Percentiles rank a stretch among this genome's conserved stretches.
Conservation (phyloP, 1,140 invertebrate species). For the Argopecten irradians region DNA sequence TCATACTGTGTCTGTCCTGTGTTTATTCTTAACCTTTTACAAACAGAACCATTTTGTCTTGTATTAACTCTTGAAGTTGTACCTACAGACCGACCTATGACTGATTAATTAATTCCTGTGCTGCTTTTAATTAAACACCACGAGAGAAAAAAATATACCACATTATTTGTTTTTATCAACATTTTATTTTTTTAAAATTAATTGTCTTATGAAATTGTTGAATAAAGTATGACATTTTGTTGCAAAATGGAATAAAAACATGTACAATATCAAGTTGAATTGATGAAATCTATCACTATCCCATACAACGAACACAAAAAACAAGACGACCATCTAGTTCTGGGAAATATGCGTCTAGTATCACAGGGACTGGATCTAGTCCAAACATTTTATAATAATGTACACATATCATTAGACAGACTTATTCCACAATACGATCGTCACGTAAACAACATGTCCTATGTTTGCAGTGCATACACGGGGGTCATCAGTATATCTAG, state of each 20-base stretch:
- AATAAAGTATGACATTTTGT: constrained; percentile 19
- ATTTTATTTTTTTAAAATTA: background rate
- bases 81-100: too few species aligned
- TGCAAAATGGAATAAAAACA: background rate
- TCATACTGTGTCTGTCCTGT: too few species aligned
- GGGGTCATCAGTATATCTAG: background rate
- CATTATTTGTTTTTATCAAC: too few species aligned
- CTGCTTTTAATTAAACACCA: too few species aligned
- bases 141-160: too few species aligned
- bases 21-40: too few species aligned
- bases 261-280: constrained; percentile 9
- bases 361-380: background rate
- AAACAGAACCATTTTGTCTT: too few species aligned
- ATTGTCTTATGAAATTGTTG: constrained; percentile 5
- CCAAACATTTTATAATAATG: background rate
- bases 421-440: background rate
- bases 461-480: background rate
- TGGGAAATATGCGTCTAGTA: background rate
- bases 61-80: too few species aligned
- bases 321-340: background rate
- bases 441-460: background rate
- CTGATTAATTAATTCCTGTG: too few species aligned
- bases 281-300: constrained; percentile 13
- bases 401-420: background rate
- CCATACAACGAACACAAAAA: background rate